These are phyloP conservation scores for Gastrophryne carolinensis DNA, from an alignment of 2,797 vertebrate genomes.

Conservation along the genomic window DNA sequence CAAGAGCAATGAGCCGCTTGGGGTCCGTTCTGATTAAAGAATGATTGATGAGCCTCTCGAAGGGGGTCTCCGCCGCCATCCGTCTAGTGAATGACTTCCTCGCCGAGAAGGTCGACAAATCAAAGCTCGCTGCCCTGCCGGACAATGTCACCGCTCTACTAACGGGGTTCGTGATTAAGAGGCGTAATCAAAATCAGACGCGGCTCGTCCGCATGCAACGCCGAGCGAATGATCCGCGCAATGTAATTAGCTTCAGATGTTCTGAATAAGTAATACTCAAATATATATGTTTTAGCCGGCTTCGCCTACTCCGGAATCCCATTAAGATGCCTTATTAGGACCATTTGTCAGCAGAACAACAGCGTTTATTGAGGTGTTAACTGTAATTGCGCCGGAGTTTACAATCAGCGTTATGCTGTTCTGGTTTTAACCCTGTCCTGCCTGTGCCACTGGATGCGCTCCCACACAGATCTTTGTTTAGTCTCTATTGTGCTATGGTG, in stretches of 20 bases:
- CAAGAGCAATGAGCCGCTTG: slow-evolving; percentile 67
- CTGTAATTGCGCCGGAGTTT: slow-evolving; percentile 63
- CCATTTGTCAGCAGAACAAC: slow-evolving; percentile 67
- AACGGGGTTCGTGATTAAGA: slow-evolving; percentile 68
- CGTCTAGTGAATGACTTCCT: slow-evolving; percentile 77
- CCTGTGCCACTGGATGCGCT: neutral
- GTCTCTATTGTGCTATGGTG: too few species aligned
- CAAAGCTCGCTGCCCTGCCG: slow-evolving; percentile 68
- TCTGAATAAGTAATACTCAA: slow-evolving; percentile 65
- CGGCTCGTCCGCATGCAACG: slow-evolving; percentile 41
- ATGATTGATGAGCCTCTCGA: slow-evolving; percentile 77
- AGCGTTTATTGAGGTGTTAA: slow-evolving; percentile 67
- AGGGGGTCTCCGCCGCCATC: slow-evolving; percentile 77
- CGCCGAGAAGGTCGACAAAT: slow-evolving; percentile 77
- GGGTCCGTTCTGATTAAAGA: slow-evolving; percentile 79
- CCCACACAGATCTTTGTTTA: neutral
- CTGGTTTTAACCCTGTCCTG: neutral
- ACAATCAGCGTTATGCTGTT: slow-evolving; percentile 61
- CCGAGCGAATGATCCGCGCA: slow-evolving; percentile 62
- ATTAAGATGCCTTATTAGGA: slow-evolving; percentile 65
- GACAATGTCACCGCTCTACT: slow-evolving; percentile 74
- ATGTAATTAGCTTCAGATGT: slow-evolving; percentile 68
- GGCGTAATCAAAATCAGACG: slow-evolving; percentile 61
- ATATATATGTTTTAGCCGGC: slow-evolving; percentile 63
- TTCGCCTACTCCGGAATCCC: slow-evolving; percentile 56